A percentile compares a stretch with the other conserved stretches of the same genome.
Evolutionary conservation across 2,113 vertebrate genomes (phyloP).

Genomic region (Galemys pyrenaicus): DNA sequence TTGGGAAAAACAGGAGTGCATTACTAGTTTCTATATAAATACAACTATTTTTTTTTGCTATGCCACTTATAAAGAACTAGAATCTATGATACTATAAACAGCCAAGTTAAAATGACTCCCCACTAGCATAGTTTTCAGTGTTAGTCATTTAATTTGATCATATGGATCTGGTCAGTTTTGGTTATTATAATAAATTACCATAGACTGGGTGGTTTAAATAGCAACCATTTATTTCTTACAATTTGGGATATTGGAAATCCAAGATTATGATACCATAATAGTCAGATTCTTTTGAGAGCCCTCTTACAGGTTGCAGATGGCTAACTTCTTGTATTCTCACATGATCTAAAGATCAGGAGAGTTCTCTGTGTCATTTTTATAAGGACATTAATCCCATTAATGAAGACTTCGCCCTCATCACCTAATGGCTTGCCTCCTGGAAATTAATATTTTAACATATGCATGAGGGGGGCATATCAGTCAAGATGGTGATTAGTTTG

Average conservation of each 20-base stretch:
- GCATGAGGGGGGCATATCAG: not conserved
- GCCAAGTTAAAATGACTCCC: not conserved
- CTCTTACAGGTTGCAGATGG: not conserved
- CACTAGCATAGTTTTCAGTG: not conserved
- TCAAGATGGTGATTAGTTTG: not conserved
- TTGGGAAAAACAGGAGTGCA: not conserved
- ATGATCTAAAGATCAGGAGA: not conserved
- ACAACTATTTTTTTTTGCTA: not conserved
- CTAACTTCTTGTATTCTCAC: not conserved
- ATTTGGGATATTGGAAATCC: not conserved
- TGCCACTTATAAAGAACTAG: not conserved
- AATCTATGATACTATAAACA: not conserved
- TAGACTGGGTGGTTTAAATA: not conserved
- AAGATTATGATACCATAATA: not conserved
- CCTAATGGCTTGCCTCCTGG: not conserved
- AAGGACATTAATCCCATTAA: not conserved
- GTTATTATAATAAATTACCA: not conserved
- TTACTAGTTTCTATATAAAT: not conserved
- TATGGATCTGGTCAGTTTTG: not conserved
- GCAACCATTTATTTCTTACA: not conserved
- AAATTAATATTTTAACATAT: not conserved
- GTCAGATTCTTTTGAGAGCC: not conserved
- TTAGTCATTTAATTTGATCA: not conserved
- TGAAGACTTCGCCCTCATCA: not conserved
- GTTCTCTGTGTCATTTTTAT: not conserved